These are phyloP conservation scores for Patella caerulea DNA, from an alignment of 2,888 invertebrate genomes.

Conservation along the genomic window DNA sequence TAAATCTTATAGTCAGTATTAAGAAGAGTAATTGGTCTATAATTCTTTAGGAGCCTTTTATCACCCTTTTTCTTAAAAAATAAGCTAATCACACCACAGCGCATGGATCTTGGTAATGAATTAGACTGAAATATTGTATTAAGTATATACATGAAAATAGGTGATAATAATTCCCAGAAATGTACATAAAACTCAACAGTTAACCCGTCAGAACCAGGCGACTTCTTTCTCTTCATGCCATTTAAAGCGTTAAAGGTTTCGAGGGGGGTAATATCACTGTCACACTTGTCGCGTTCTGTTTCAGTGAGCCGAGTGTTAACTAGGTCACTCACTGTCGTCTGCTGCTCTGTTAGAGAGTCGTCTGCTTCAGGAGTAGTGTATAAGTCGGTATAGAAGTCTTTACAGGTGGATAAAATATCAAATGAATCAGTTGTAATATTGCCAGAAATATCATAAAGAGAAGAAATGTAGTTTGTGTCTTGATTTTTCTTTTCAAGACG, in stretches of 20 bases:
- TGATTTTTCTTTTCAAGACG: conserved; percentile 1
- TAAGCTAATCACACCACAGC: too few relatives aligned
- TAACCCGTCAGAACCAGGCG: not conserved
- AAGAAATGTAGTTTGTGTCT: not conserved
- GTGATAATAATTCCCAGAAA: not conserved
- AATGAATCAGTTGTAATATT: not conserved
- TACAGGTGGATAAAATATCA: not conserved
- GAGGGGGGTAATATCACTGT: not conserved
- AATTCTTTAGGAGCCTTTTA: too few relatives aligned
- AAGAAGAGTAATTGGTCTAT: too few relatives aligned
- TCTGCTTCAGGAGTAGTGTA: not conserved
- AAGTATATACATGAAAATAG: not conserved
- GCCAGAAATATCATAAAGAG: not conserved
- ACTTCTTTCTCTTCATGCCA: not conserved
- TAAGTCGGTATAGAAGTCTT: not conserved
- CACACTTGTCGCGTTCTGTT: not conserved
- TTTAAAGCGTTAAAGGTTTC: not conserved
- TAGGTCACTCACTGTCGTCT: not conserved
- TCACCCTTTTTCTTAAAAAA: too few relatives aligned
- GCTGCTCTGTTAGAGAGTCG: not conserved
- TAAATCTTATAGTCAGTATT: too few relatives aligned
- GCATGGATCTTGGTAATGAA: not conserved
- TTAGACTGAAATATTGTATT: not conserved
- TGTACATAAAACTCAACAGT: not conserved
- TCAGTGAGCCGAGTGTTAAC: not conserved